Evolutionary conservation across 1,140 invertebrate genomes (phyloP).

Genomic region (Stenopsyche tienmushanensis): DNA sequence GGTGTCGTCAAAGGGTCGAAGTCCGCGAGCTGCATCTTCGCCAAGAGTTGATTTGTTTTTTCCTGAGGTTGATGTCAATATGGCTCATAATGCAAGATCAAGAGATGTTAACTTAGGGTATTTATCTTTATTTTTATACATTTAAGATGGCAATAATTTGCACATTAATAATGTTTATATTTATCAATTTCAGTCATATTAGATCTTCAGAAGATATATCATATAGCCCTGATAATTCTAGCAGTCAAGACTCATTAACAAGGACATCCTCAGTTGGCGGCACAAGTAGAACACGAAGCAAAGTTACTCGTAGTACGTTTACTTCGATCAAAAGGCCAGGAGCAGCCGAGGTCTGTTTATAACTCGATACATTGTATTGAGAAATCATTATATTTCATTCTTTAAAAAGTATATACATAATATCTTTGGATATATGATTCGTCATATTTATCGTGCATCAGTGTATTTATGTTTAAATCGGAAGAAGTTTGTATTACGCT

Average conservation of each 20-base stretch:
- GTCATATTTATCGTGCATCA: neutral
- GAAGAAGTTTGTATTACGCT: too few relatives aligned
- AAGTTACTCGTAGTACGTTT: slow-evolving; percentile 46
- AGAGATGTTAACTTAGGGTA: slow-evolving; percentile 37
- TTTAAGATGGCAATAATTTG: neutral
- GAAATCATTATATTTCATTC: neutral
- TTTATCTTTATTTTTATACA: neutral
- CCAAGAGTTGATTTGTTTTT: slow-evolving; percentile 52
- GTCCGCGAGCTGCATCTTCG: slow-evolving; percentile 24
- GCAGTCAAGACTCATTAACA: slow-evolving; percentile 48
- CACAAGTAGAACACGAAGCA: slow-evolving; percentile 45
- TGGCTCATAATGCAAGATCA: slow-evolving; percentile 42
- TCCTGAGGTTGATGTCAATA: slow-evolving; percentile 57
- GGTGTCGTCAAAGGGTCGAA: slow-evolving; percentile 31
- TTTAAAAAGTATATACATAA: neutral
- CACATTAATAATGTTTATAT: too few relatives aligned
- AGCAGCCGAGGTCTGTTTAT: slow-evolving; percentile 51
- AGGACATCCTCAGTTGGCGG: slow-evolving; percentile 56
- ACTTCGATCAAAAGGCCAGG: slow-evolving; percentile 52
- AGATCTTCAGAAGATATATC: slow-evolving; percentile 60
- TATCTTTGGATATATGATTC: neutral
- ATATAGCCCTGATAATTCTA: slow-evolving; percentile 54
- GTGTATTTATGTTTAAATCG: neutral
- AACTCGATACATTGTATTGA: neutral
- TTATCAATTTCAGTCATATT: slow-evolving; percentile 59